phyloP scores from a whole-genome alignment of 2,113 vertebrate species.

The Podilymbus podiceps region DNA sequence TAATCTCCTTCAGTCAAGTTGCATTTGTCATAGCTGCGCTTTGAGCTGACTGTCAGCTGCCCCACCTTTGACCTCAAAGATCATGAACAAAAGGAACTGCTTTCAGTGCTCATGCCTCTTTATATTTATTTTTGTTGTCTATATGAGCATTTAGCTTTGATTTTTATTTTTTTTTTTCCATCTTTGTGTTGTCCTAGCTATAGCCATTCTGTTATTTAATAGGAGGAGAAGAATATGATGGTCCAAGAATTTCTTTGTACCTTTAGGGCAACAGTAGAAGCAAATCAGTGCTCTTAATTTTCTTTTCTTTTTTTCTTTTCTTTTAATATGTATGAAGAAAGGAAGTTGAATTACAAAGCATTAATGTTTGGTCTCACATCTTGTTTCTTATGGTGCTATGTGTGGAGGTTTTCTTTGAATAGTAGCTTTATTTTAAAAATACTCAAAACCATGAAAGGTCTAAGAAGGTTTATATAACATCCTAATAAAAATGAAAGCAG shows the following conservation, averaged over 20 bases:
- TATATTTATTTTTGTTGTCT: not conserved
- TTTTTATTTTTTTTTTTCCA: not conserved
- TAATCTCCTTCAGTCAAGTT: not conserved
- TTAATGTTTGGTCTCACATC: not conserved
- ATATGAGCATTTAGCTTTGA: not conserved
- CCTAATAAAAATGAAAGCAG: not conserved
- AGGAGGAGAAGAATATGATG: not conserved
- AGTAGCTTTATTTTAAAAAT: not conserved
- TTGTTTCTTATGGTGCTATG: not conserved
- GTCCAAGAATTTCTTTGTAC: not conserved
- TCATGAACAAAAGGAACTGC: not conserved
- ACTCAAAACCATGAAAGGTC: not conserved
- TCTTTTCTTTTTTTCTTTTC: not conserved
- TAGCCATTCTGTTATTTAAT: not conserved
- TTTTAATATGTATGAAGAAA: not conserved
- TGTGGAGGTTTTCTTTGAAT: not conserved
- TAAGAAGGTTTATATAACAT: not conserved
- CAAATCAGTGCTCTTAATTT: not conserved
- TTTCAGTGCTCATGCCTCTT: not conserved
- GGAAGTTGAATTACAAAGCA: not conserved
- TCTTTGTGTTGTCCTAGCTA: not conserved
- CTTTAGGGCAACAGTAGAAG: not conserved
- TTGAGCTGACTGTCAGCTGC: not conserved
- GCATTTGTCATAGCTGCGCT: not conserved
- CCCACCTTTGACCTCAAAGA: not conserved